A percentile compares a stretch with the other conserved stretches of the same genome.
These are phyloP conservation scores for Clanis bilineata DNA, from an alignment of 2,888 invertebrate genomes.

Conservation along the genomic window DNA sequence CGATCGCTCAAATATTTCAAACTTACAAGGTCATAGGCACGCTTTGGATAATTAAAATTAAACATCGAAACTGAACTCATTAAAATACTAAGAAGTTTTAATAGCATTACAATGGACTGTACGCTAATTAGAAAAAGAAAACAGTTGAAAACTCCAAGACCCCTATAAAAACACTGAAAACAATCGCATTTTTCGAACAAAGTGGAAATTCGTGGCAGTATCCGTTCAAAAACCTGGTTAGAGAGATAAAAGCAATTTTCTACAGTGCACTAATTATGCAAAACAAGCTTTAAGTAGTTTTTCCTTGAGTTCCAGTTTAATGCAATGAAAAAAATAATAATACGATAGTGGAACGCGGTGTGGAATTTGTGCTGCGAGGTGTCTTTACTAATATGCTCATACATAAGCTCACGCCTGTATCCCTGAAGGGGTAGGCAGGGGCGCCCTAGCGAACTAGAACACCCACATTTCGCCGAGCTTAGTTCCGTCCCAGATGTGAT, in stretches of 20 bases:
- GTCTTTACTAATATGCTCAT: not conserved
- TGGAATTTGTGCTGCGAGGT: not conserved
- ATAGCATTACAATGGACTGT: not conserved
- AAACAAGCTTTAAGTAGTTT: conserved; percentile 9
- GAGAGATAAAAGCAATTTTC: conserved; percentile 11
- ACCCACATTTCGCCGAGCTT: too few relatives aligned
- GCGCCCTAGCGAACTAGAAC: too few relatives aligned
- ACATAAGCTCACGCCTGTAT: not conserved
- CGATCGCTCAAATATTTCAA: too few relatives aligned
- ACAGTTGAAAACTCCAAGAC: not conserved
- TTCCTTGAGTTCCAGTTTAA: conserved; percentile 6
- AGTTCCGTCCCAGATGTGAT: too few relatives aligned
- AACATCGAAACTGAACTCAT: not conserved
- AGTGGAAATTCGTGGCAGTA: not conserved
- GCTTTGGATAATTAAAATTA: too few relatives aligned
- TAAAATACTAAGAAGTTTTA: not conserved
- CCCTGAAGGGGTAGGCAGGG: too few relatives aligned
- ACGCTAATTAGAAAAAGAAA: not conserved
- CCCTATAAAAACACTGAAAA: not conserved
- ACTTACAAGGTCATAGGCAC: too few relatives aligned
- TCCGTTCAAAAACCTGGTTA: conserved; percentile 2
- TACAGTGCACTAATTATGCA: conserved; percentile 14
- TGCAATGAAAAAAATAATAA: conserved; percentile 9
- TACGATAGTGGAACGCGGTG: not conserved
- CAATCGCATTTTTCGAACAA: not conserved